Percentiles rank a stretch among this genome's conserved stretches.
Conservation (phyloP, 2,113 vertebrate genomes). For the Theristicus caerulescens region DNA sequence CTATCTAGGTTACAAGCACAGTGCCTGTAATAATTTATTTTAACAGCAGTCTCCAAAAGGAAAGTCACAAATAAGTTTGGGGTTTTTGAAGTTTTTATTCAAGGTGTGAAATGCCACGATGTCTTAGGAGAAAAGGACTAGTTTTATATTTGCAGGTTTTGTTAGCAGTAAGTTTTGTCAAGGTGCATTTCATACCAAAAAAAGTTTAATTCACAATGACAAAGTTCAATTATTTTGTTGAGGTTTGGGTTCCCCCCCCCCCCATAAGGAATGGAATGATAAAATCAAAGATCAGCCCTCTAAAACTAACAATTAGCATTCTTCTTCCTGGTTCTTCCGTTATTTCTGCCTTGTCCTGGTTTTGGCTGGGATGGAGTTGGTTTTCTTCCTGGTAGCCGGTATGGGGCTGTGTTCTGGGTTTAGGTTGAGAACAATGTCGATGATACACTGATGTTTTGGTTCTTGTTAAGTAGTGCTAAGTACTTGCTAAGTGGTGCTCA, state of each 20-base stretch:
- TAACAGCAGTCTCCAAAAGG: background rate
- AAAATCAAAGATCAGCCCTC: background rate
- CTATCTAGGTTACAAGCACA: background rate
- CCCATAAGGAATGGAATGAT: background rate
- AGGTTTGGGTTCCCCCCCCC: no score
- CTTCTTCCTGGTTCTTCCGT: background rate
- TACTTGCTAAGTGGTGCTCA: no score
- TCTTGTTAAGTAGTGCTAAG: no score
- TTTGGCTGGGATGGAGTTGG: no score
- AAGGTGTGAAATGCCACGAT: background rate
- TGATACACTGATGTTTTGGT: no score
- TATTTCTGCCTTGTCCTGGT: no score
- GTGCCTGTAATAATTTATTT: background rate
- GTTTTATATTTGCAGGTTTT: background rate
- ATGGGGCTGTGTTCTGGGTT: no score
- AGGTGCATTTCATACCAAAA: background rate
- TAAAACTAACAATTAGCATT: background rate
- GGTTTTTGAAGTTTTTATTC: fast-evolving
- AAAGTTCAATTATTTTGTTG: background rate
- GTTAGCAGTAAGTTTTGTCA: background rate
- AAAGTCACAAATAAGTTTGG: background rate
- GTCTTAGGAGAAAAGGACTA: background rate
- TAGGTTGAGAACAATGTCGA: no score
- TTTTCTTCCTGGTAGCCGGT: no score
- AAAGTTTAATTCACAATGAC: background rate